Evolutionary conservation across 2,797 vertebrate genomes (phyloP).

Genomic region (Kryptopterus vitreolus): DNA sequence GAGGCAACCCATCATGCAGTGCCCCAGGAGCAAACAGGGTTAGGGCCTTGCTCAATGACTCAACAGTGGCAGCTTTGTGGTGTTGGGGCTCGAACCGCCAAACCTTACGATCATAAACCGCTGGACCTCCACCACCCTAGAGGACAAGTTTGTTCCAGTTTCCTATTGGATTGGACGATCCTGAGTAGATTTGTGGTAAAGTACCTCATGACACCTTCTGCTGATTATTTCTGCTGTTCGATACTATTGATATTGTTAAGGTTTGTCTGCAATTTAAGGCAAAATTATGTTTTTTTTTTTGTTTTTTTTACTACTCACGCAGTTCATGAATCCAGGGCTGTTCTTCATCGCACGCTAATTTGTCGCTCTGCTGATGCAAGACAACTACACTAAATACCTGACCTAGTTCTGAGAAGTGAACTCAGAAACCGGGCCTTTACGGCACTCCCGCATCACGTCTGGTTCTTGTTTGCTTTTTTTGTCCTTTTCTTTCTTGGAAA

Average conservation of each 20-base stretch:
- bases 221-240: not conserved
- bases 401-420: slow-evolving; percentile 22
- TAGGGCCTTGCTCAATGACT: too few species aligned
- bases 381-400: not conserved
- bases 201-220: too few species aligned
- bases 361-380: not conserved
- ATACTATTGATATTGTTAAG: not conserved
- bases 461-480: slow-evolving; percentile 6
- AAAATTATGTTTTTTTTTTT: not conserved
- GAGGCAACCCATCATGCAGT: too few species aligned
- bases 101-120: too few species aligned
- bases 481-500: slow-evolving; percentile 2
- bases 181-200: too few species aligned
- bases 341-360: not conserved
- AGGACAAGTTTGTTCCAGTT: too few species aligned
- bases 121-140: too few species aligned
- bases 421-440: slow-evolving; percentile 1
- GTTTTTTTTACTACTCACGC: not conserved
- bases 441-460: slow-evolving; percentile 1
- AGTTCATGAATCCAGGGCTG: not conserved
- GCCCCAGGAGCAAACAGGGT: too few species aligned
- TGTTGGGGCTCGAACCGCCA: too few species aligned
- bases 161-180: too few species aligned
- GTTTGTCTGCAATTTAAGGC: too few species aligned
- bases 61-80: too few species aligned